phyloP scores from a whole-genome alignment of 2,888 invertebrate species.

The Eilema depressum region DNA sequence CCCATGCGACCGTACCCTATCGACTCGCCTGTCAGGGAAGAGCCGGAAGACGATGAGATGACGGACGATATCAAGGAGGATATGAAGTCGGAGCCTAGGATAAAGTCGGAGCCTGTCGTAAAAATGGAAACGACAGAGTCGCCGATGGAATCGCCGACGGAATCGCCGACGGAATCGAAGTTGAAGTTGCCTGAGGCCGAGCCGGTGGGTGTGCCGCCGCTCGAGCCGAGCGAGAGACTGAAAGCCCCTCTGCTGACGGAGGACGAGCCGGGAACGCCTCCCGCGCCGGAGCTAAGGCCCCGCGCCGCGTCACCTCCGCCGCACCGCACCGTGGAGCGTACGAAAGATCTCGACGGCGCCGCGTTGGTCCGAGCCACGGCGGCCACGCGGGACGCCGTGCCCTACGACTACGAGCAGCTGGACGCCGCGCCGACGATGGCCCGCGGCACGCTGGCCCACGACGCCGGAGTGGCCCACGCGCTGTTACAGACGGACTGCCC shows the following conservation, averaged over 20 bases:
- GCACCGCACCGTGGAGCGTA: constrained; percentile 79
- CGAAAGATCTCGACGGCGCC: constrained; percentile 72
- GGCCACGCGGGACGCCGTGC: constrained; percentile 56
- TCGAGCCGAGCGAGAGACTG: constrained; percentile 74
- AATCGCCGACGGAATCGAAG: not conserved
- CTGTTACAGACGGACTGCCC: constrained; percentile 25
- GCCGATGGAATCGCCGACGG: constrained; percentile 43
- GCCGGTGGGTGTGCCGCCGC: constrained; percentile 55
- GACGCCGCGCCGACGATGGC: constrained; percentile 64
- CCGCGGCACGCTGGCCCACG: constrained; percentile 45
- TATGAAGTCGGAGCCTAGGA: constrained; percentile 40
- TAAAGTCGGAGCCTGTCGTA: constrained; percentile 49
- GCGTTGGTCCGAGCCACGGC: constrained; percentile 66
- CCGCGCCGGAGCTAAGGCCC: constrained; percentile 30
- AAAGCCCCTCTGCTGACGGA: constrained; percentile 67
- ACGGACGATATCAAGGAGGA: constrained; percentile 28
- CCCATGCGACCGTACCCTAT: constrained; percentile 71
- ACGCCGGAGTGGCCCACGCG: constrained; percentile 38
- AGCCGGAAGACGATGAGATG: constrained; percentile 53
- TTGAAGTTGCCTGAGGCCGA: constrained; percentile 11
- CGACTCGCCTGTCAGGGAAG: constrained; percentile 57
- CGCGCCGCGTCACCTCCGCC: constrained; percentile 51
- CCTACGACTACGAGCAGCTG: constrained; percentile 65
- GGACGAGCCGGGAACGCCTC: constrained; percentile 64
- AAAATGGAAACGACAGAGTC: constrained; percentile 35